Conservation (phyloP, 2,888 invertebrate species). For the Tuta absoluta region DNA sequence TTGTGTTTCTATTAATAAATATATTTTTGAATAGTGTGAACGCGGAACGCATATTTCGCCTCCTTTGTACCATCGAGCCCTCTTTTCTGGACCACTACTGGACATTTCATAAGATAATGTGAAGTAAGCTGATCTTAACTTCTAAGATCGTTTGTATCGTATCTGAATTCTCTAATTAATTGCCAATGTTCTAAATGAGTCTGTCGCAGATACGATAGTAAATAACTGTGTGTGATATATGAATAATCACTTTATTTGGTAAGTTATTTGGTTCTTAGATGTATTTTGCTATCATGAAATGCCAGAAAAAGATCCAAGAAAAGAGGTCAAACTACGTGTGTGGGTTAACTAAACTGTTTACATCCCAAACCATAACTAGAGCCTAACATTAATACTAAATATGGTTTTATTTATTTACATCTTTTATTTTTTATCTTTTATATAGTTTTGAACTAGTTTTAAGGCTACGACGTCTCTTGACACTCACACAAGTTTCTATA, state of each 20-base stretch:
- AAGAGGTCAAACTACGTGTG: constrained; percentile 49
- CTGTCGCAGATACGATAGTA: no score
- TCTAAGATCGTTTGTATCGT: not conserved
- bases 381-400: constrained; percentile 68
- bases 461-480: constrained; percentile 77
- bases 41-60: constrained; percentile 41
- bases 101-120: not conserved
- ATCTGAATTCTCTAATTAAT: no score
- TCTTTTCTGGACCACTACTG: constrained; percentile 40
- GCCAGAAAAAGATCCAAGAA: constrained; percentile 45
- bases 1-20: not conserved
- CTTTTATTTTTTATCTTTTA: constrained; percentile 58
- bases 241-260: no score
- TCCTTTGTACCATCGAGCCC: constrained; percentile 59
- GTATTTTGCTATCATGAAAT: not conserved
- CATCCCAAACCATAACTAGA: constrained; percentile 63
- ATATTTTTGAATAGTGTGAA: not conserved
- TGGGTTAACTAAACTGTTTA: constrained; percentile 60
- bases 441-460: constrained; percentile 81
- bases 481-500: constrained; percentile 69
- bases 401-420: constrained; percentile 69
- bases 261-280: not conserved
- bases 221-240: no score
- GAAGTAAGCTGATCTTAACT: not conserved
- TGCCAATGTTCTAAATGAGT: no score